These are phyloP conservation scores for Dromas ardeola DNA, from an alignment of 2,113 vertebrate species.

Conservation along the genomic window DNA sequence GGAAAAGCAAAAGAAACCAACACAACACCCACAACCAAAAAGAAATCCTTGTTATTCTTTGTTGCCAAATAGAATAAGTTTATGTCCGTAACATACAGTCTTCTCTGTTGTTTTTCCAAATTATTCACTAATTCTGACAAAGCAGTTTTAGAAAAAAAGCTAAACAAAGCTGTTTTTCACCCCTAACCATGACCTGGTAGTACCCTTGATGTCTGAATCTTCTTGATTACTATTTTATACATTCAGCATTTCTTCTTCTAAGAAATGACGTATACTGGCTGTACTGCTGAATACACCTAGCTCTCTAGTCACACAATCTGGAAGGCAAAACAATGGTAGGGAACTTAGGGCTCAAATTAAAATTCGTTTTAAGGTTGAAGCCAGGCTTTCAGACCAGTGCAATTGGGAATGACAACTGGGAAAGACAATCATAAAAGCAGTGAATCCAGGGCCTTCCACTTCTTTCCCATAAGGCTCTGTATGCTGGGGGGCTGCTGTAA, in stretches of 20 bases:
- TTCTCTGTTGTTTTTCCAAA: not conserved
- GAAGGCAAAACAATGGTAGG: not conserved
- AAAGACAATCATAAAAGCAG: not conserved
- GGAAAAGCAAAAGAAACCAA: not conserved
- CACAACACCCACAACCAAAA: not conserved
- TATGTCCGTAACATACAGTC: not conserved
- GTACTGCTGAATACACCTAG: not conserved
- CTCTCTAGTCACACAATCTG: not conserved
- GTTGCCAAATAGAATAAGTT: not conserved
- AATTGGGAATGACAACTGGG: not conserved
- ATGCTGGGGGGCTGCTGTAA: not conserved
- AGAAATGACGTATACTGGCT: not conserved
- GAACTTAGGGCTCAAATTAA: not conserved
- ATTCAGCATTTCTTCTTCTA: not conserved
- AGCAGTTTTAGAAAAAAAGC: not conserved
- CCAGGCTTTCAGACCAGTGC: not conserved
- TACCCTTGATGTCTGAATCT: not conserved
- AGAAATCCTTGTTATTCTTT: not conserved
- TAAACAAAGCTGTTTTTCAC: not conserved
- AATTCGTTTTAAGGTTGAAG: not conserved
- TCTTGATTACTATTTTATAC: not conserved
- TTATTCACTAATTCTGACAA: not conserved
- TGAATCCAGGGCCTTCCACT: not conserved
- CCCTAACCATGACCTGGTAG: not conserved
- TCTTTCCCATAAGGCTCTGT: not conserved